Percentiles rank a stretch among this genome's conserved stretches.
phyloP scores from a whole-genome alignment of 2,797 vertebrate species.

The Schizopygopsis malacanthus region DNA sequence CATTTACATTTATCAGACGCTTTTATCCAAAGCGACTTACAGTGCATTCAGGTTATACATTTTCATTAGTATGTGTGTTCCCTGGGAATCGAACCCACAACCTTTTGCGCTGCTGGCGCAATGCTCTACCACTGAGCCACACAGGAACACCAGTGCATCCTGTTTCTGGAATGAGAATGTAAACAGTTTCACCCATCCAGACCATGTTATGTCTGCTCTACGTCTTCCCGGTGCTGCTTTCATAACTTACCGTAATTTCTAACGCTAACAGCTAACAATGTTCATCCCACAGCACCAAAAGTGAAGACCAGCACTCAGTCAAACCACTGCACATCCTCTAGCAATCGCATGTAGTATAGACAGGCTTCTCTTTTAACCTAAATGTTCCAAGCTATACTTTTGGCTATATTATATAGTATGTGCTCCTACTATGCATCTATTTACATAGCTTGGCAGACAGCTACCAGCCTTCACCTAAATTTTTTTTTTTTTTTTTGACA shows the following conservation, averaged over 20 bases:
- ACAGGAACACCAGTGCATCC: slow-evolving; percentile 73
- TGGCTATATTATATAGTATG: no score
- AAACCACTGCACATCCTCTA: neutral
- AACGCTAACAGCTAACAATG: slow-evolving; percentile 32
- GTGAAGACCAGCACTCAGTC: slow-evolving; percentile 7
- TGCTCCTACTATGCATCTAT: slow-evolving; percentile 5
- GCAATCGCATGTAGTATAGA: neutral
- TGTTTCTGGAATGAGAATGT: slow-evolving; percentile 79
- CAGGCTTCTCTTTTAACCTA: slow-evolving; percentile 13
- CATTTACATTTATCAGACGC: no score
- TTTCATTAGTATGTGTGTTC: no score
- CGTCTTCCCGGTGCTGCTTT: slow-evolving; percentile 66
- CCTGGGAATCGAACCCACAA: no score
- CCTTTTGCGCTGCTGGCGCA: no score
- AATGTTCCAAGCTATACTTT: neutral
- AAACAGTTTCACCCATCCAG: slow-evolving; percentile 72
- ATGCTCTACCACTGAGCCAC: no score
- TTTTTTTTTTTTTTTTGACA: neutral
- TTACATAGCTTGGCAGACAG: slow-evolving; percentile 1
- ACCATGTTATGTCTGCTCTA: slow-evolving; percentile 79
- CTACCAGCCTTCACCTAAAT: neutral
- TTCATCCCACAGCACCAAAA: neutral
- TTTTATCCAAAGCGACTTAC: no score
- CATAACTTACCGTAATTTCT: slow-evolving; percentile 56
- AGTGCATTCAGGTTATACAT: no score